Base-by-base conservation (phyloP, 2,113 vertebrate species). In the Machaerirhynchus nigripectus region DNA sequence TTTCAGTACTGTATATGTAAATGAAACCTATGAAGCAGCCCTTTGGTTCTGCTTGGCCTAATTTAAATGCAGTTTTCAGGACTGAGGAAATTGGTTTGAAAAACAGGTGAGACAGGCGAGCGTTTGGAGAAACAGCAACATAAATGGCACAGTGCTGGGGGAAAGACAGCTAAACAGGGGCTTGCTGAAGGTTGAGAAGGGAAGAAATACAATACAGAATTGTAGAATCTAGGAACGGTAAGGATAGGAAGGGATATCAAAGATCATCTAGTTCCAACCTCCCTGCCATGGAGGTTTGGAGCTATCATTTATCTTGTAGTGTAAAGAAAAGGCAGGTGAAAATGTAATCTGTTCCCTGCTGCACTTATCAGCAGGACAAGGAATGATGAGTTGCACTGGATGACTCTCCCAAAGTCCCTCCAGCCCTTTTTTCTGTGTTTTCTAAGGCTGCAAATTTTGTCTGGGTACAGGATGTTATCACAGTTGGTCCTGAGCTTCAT, bases 71-170 rank as follows among this genome's bases (percentile, higher is more conserved):
- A 33, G 26, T 59, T 39, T 64, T 83, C 30, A 46, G 13, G 39
- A 73, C 17, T 42, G 55, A 83, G 63, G 23, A 55, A 83, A 92
- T 60, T 23, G 7, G 1, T 46, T 87, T 55, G 2, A 65, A 63
- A 57, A 53, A 30, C 11, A 42, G 23, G 22, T 31, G 40, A 59
- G 35, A 68, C 10, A n/a, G 44, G 20, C 0, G 0, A 86, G 9
- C 0, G 3, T 35, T 33, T 39, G 53, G 26, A 65, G 50, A 19
- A 75, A 56, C 6, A 49, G 3, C 1, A 11, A 52, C 8, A 63
- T 6, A 31, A 53, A 37, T 30, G 4, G 3, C 20, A 30, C 11
- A 26, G 4, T 1, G 0, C 15, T 44, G 21, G 26, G 39, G 46
- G 52, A 84, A 65, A 42, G 42, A 28, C 6, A 56, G 26, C 17